These are phyloP conservation scores for Agapetus fuscipes DNA, from an alignment of 2,888 invertebrate species.

Conservation along the genomic window DNA sequence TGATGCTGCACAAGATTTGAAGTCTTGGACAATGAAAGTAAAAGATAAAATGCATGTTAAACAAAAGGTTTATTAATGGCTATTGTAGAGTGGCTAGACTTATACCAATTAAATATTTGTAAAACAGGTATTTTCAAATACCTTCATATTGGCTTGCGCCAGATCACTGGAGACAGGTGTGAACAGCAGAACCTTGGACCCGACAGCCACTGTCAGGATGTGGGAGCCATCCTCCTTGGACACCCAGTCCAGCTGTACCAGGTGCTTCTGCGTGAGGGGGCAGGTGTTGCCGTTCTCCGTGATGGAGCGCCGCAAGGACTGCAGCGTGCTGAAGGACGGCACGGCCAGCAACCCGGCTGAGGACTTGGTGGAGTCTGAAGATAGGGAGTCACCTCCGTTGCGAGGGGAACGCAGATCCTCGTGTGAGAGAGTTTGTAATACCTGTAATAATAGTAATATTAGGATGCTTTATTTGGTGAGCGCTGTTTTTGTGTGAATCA, in stretches of 20 bases:
- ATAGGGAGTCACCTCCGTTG: slow-evolving; percentile 43
- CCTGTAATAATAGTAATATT: slow-evolving; percentile 29
- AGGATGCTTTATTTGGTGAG: not conserved
- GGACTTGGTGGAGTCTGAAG: slow-evolving; percentile 36
- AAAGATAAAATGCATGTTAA: too few species aligned
- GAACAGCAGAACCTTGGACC: slow-evolving; percentile 84
- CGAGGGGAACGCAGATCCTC: slow-evolving; percentile 59
- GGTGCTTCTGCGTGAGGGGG: slow-evolving; percentile 81
- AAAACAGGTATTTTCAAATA: too few species aligned
- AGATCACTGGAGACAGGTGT: slow-evolving; percentile 91
- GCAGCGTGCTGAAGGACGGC: slow-evolving; percentile 83
- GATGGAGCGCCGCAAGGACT: slow-evolving; percentile 77
- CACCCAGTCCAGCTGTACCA: slow-evolving; percentile 97
- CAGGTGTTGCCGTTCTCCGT: slow-evolving; percentile 89
- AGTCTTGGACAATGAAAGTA: too few species aligned
- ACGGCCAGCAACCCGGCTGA: slow-evolving; percentile 67
- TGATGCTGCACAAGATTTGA: too few species aligned
- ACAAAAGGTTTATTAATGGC: too few species aligned
- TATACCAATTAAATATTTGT: too few species aligned
- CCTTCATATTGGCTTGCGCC: slow-evolving; percentile 87
- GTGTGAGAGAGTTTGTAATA: slow-evolving; percentile 70
- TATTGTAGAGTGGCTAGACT: too few species aligned
- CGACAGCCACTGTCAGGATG: slow-evolving; percentile 92
- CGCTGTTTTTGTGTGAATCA: too few species aligned
- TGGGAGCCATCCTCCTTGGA: slow-evolving; percentile 99